A percentile compares a stretch with the other conserved stretches of the same genome.
Evolutionary conservation across 2,797 vertebrate genomes (phyloP).

Genomic region (Myiothlypis chrysogaster): DNA sequence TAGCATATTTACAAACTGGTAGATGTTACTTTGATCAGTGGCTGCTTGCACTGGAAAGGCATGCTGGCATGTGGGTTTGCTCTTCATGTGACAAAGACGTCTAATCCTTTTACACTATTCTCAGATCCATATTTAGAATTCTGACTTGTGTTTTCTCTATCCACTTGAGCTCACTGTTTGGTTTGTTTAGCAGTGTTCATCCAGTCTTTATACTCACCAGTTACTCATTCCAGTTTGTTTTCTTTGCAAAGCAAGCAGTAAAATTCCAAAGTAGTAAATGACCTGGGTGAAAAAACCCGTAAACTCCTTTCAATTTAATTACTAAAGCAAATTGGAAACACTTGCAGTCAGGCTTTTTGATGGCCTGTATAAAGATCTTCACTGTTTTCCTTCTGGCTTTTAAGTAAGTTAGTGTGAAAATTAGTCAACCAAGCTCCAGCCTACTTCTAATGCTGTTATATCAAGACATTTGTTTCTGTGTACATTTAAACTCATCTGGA

Average conservation of each 20-base stretch:
- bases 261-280: conserved; percentile 85
- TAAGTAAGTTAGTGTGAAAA: conserved; percentile 70
- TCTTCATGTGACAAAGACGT: conserved; percentile 74
- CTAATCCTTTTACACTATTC: conserved; percentile 78
- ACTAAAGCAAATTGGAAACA: conserved; percentile 94
- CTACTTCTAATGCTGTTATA: not conserved
- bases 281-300: conserved; percentile 85
- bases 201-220: conserved; percentile 52
- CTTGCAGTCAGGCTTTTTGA: conserved; percentile 86
- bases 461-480: not conserved
- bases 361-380: conserved; percentile 74
- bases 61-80: conserved; percentile 59
- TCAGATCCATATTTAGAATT: conserved; percentile 80
- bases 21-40: conserved; percentile 76
- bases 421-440: conserved; percentile 18
- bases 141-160: conserved; percentile 70
- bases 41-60: conserved; percentile 66
- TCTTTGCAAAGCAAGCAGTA: conserved; percentile 71
- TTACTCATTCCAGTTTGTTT: conserved; percentile 70
- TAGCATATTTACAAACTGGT: conserved; percentile 79
- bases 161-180: conserved; percentile 72
- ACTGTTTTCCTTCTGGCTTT: conserved; percentile 56
- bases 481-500: not conserved
- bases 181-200: conserved; percentile 69
- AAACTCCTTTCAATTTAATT: conserved; percentile 90